A percentile compares a stretch with the other conserved stretches of the same genome.
phyloP scores from a whole-genome alignment of 1,140 invertebrate genomes.

The Sipha flava region DNA sequence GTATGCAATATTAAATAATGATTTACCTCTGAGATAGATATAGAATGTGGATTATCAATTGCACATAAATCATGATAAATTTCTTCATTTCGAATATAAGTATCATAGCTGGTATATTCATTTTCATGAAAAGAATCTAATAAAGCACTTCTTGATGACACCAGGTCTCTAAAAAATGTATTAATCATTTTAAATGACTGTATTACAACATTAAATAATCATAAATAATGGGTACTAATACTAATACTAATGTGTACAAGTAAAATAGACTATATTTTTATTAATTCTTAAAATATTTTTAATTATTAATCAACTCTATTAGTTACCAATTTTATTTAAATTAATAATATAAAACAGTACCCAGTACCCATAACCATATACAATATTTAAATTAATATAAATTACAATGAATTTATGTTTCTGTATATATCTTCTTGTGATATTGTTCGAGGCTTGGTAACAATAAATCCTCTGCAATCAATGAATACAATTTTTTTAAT shows the following conservation, averaged over 20 bases:
- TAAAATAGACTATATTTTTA: not conserved
- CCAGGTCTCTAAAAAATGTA: not conserved
- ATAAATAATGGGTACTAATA: not conserved
- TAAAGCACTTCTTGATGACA: constrained; percentile 26
- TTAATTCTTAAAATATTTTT: too few relatives aligned
- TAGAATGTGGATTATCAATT: constrained; percentile 43
- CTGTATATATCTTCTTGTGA: constrained; percentile 78
- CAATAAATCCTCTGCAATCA: constrained; percentile 63
- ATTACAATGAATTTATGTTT: constrained; percentile 55
- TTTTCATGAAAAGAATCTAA: constrained; percentile 26
- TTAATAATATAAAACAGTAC: too few relatives aligned
- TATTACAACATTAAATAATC: not conserved
- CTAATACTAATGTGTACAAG: not conserved
- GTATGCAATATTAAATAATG: not conserved
- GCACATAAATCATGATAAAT: constrained; percentile 74
- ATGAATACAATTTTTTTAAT: not conserved
- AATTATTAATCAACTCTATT: too few relatives aligned
- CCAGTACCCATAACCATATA: too few relatives aligned
- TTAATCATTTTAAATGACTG: not conserved
- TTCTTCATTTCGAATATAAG: constrained; percentile 62
- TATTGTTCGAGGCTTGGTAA: constrained; percentile 53
- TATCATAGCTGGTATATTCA: constrained; percentile 58
- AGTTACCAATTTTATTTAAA: too few relatives aligned
- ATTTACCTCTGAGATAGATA: constrained; percentile 29
- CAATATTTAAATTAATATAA: constrained; percentile 9